A percentile compares a stretch with the other conserved stretches of the same genome.
phyloP scores from a whole-genome alignment of 1,140 invertebrate species.

The Acromyrmex echinatior region DNA sequence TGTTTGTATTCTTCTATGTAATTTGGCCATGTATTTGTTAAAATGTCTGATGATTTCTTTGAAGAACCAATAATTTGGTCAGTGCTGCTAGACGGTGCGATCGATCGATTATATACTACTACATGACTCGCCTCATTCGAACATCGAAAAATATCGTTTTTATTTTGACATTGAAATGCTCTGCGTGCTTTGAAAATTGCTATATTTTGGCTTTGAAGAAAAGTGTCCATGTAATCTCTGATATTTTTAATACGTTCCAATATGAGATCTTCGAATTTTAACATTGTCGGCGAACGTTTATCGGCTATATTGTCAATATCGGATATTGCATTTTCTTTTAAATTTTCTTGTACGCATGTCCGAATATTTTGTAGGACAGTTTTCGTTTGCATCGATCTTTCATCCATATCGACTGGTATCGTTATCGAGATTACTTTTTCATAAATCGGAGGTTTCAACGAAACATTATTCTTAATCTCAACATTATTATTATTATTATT shows the following conservation, averaged over 20 bases:
- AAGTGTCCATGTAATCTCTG: constrained; percentile 62
- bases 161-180: constrained; percentile 5
- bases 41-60: background rate
- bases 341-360: background rate
- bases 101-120: background rate
- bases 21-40: background rate
- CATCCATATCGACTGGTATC: constrained; percentile 15
- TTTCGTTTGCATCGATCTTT: constrained; percentile 1
- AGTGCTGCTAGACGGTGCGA: background rate
- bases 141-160: constrained; percentile 4
- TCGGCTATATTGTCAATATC: background rate
- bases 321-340: background rate
- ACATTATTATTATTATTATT: background rate
- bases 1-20: constrained; percentile 6
- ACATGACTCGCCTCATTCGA: background rate
- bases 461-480: background rate
- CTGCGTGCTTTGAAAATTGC: constrained; percentile 44
- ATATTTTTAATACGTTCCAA: constrained; percentile 49
- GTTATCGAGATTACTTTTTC: constrained; percentile 29
- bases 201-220: constrained; percentile 50
- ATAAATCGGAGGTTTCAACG: background rate
- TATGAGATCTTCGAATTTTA: constrained; percentile 53
- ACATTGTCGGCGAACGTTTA: background rate
- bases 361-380: background rate
- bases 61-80: background rate